These are phyloP conservation scores for Sarotherodon lohbergeri DNA, from an alignment of 2,113 vertebrate genomes.

Conservation along the genomic window DNA sequence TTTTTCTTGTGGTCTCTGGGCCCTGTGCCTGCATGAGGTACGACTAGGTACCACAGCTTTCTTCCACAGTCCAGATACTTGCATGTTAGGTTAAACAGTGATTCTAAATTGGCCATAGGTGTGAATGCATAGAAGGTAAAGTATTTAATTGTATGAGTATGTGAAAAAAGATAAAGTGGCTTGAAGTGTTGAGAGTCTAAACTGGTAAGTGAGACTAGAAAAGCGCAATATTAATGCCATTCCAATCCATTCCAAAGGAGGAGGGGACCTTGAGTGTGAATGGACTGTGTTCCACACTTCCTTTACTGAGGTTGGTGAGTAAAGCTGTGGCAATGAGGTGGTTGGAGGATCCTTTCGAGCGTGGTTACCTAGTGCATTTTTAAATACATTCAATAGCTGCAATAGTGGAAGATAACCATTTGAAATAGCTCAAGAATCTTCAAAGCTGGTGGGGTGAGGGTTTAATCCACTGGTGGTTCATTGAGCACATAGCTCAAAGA, in stretches of 20 bases:
- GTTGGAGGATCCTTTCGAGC: neutral
- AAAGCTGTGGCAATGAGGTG: neutral
- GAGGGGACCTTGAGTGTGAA: neutral
- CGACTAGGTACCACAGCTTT: neutral
- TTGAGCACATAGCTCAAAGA: conserved; percentile 21
- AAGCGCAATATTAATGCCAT: neutral
- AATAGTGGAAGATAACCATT: conserved; percentile 6
- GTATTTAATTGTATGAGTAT: neutral
- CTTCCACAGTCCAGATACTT: neutral
- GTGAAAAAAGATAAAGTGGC: neutral
- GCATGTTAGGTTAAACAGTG: neutral
- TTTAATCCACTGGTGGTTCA: conserved; percentile 29
- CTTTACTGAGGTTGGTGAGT: neutral
- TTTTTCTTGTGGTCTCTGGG: neutral
- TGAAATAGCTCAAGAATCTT: conserved; percentile 13
- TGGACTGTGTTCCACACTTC: neutral
- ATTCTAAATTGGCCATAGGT: neutral
- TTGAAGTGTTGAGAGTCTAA: neutral
- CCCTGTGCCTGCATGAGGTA: neutral
- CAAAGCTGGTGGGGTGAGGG: neutral
- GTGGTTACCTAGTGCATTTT: neutral
- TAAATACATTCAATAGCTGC: conserved; percentile 5
- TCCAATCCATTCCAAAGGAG: neutral
- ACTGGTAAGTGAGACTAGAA: neutral
- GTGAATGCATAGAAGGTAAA: neutral